Evolutionary conservation across 2,797 vertebrate species (phyloP).

Genomic region (Hoplostethus mediterraneus): DNA sequence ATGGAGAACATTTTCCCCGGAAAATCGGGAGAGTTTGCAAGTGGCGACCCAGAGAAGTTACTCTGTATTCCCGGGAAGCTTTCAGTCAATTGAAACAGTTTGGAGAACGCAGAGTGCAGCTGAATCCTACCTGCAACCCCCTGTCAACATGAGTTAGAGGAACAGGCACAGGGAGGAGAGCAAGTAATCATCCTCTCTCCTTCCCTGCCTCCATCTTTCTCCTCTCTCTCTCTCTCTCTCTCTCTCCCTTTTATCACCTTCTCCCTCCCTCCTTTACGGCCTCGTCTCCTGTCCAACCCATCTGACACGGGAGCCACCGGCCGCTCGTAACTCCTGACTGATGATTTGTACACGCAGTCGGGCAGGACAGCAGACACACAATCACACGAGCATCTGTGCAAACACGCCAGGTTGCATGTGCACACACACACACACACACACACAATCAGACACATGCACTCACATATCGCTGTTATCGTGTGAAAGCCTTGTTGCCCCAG

Average conservation of each 20-base stretch:
- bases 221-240: background rate
- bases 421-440: slow-evolving; percentile 6
- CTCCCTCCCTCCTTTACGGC: slow-evolving; percentile 26
- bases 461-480: background rate
- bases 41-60: too few species aligned
- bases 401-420: background rate
- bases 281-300: slow-evolving; percentile 56
- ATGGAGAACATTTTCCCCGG: too few species aligned
- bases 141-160: slow-evolving; percentile 39
- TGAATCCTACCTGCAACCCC: slow-evolving; percentile 44
- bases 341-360: slow-evolving; percentile 52
- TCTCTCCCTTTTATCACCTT: background rate
- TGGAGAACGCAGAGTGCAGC: slow-evolving; percentile 27
- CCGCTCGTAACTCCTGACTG: slow-evolving; percentile 54
- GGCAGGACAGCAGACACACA: slow-evolving; percentile 6
- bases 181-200: slow-evolving; percentile 61
- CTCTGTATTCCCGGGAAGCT: too few species aligned
- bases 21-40: too few species aligned
- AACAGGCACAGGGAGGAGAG: slow-evolving; percentile 53
- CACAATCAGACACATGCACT: background rate
- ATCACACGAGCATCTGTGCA: background rate
- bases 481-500: background rate
- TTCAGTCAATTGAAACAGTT: slow-evolving; percentile 9
- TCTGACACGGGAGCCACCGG: slow-evolving; percentile 54
- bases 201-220: slow-evolving; percentile 28